These are phyloP conservation scores for Paratilapia polleni DNA, from an alignment of 2,113 vertebrate species.

Conservation along the genomic window DNA sequence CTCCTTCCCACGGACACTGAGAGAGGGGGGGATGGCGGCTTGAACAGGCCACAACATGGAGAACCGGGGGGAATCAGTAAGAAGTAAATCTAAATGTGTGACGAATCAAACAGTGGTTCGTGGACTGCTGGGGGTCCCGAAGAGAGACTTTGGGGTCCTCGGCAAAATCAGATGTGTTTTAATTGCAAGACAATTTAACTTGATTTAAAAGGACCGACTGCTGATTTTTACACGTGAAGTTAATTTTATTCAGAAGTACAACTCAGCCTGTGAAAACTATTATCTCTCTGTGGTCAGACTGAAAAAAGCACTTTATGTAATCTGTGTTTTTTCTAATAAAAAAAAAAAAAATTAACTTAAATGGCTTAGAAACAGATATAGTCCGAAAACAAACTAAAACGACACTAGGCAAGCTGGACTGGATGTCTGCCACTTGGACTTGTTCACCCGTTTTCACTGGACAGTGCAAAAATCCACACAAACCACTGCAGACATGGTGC, in stretches of 20 bases:
- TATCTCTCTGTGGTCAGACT: neutral
- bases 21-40: slow-evolving; percentile 32
- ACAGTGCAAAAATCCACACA: too few species aligned
- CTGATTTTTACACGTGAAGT: neutral
- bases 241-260: neutral
- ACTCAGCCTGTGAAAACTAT: fast-evolving
- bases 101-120: neutral
- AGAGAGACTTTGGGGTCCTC: neutral
- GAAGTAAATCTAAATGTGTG: neutral
- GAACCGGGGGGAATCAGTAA: neutral
- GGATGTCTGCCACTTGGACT: too few species aligned
- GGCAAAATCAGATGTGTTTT: fast-evolving
- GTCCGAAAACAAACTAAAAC: too few species aligned
- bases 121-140: neutral
- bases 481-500: too few species aligned
- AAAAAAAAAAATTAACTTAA: fast-evolving
- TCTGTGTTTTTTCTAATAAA: neutral
- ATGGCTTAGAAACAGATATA: too few species aligned
- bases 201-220: neutral
- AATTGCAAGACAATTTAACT: fast-evolving
- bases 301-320: neutral
- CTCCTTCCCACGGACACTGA: slow-evolving; percentile 58
- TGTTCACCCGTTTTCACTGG: too few species aligned
- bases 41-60: neutral
- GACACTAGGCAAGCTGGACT: too few species aligned